phyloP scores from a whole-genome alignment of 2,113 vertebrate species.

The Trichomycterus rosablanca region DNA sequence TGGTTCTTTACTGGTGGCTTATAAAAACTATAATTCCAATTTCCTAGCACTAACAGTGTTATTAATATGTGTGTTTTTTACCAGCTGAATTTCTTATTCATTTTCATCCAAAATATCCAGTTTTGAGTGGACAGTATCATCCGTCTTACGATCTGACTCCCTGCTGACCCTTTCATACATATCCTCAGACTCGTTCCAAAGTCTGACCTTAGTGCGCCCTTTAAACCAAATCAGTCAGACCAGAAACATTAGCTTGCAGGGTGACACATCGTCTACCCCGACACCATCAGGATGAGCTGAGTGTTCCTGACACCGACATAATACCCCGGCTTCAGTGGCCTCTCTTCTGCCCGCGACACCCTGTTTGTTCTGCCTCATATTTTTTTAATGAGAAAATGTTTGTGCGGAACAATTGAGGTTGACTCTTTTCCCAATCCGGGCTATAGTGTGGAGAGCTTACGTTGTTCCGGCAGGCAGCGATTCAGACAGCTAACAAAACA shows the following conservation, averaged over 20 bases:
- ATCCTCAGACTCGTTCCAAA: slow-evolving; percentile 38
- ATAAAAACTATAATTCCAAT: too few species aligned
- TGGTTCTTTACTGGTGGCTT: too few species aligned
- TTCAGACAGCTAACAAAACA: slow-evolving; percentile 94
- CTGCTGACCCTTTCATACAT: not conserved
- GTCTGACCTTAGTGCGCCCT: slow-evolving; percentile 4
- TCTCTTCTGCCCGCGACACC: slow-evolving; percentile 69
- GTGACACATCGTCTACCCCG: slow-evolving; percentile 63
- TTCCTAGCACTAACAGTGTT: too few species aligned
- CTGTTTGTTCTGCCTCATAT: slow-evolving; percentile 81
- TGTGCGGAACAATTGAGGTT: slow-evolving; percentile 82
- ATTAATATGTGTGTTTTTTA: too few species aligned
- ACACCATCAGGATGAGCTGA: slow-evolving; percentile 72
- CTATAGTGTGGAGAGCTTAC: slow-evolving; percentile 85
- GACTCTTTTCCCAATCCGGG: slow-evolving; percentile 80
- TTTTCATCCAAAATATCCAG: too few species aligned
- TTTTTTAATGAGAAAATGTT: slow-evolving; percentile 88
- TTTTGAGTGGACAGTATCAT: not conserved
- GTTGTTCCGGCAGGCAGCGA: slow-evolving; percentile 84
- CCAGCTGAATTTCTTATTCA: too few species aligned
- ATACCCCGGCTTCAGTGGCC: slow-evolving; percentile 74
- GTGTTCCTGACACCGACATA: slow-evolving; percentile 82
- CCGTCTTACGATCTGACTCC: not conserved
- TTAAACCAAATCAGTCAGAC: slow-evolving; percentile 66
- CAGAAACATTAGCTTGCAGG: slow-evolving; percentile 80